phyloP scores from a whole-genome alignment of 2,888 invertebrate genomes.

The Proisotoma minuta region DNA sequence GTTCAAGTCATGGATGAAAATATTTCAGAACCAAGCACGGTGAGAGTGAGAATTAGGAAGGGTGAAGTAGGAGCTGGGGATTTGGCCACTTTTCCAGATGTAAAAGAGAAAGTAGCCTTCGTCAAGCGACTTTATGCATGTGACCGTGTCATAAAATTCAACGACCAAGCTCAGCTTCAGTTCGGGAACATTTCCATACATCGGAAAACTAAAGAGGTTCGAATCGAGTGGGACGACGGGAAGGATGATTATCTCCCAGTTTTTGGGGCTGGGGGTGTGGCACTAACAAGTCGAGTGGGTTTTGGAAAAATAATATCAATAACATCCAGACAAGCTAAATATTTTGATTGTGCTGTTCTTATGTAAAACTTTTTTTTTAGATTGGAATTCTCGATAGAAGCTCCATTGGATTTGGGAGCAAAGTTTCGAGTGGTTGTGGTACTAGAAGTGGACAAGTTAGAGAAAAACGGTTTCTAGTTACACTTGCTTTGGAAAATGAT shows the following conservation, averaged over 20 bases:
- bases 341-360: not conserved
- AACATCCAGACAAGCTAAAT: too few relatives aligned
- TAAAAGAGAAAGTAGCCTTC: too few relatives aligned
- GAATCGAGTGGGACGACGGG: conserved; percentile 8
- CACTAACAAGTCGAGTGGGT: not conserved
- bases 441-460: conserved; percentile 12
- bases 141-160: not conserved
- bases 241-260: not conserved
- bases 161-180: not conserved
- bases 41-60: too few relatives aligned
- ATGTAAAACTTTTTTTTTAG: conserved; percentile 6
- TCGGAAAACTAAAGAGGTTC: not conserved
- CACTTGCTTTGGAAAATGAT: conserved; percentile 4
- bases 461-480: conserved; percentile 17
- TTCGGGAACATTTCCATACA: not conserved
- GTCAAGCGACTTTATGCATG: too few relatives aligned
- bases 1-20: too few relatives aligned
- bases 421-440: conserved; percentile 6
- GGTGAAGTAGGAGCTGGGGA: too few relatives aligned
- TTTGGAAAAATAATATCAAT: too few relatives aligned
- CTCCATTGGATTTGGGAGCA: conserved; percentile 14
- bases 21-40: too few relatives aligned
- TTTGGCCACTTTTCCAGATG: too few relatives aligned
- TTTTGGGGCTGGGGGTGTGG: not conserved
- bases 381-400: conserved; percentile 25